Base-by-base conservation (phyloP, 2,797 vertebrate genomes). In the Neosalanx taihuensis region DNA sequence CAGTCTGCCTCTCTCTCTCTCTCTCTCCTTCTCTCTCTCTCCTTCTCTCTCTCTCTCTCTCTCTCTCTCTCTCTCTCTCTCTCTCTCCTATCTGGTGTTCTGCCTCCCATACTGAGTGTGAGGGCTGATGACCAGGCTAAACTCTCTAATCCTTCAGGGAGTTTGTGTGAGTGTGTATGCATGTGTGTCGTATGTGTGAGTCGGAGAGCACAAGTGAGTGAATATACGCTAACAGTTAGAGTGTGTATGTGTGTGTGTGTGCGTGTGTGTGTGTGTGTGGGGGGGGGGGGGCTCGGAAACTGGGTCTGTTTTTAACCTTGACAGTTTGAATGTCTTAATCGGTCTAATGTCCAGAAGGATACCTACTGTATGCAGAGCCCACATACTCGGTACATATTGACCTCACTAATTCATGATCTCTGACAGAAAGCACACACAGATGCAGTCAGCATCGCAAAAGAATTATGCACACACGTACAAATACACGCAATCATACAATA, bases 91-190 rank as follows among this genome's bases (percentile, higher is more conserved):
- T 13, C 35, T 13, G 4, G 12, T 18, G 62, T n/a, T 37, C 18
- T 46, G 26, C 18, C 15, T 31, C 23, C 30, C 9, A 33, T 59
- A 72, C 62, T 23, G 31, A 35, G 15, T 46, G 29, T 10, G 64
- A 49, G 57, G 56, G 17, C 41, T 63, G 62, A 31, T 63, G 64
- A 63, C 72, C 58, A 49, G 65, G 64, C 18, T 74, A 64, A 71
- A 57, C 64, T 56, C 72, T 57, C 37, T 71, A 71, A 67, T 71
- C 53, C 62, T 46, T 49, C 59, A 46, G 31, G 59, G 62, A 46
- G 60, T 29, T 6, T 59, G 58, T 60, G 58, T 57, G 67, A 23
- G 31, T 58, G 56, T 58, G 56, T 58, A 1, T 58, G 56, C 9
- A 9, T 58, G 41, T 46, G 41, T 46, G 9, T 46, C 1, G 41